phyloP scores from a whole-genome alignment of 2,888 invertebrate genomes.

The Tolmerus cingulatus region DNA sequence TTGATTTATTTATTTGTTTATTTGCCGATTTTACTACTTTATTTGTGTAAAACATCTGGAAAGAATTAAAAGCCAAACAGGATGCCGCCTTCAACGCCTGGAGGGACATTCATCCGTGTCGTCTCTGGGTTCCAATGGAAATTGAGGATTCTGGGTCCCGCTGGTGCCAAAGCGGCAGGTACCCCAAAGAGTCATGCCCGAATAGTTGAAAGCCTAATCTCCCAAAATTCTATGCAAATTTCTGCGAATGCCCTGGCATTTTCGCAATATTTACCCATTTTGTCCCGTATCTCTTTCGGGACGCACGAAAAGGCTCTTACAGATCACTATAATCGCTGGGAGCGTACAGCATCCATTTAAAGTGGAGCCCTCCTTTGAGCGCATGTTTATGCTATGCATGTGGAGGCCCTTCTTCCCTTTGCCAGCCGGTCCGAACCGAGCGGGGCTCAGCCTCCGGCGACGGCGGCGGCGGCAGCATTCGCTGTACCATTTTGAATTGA shows the following conservation, averaged over 20 bases:
- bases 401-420: background rate
- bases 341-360: background rate
- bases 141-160: background rate
- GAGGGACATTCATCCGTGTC: background rate
- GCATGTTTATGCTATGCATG: background rate
- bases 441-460: background rate
- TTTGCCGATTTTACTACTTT: background rate
- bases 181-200: background rate
- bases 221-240: conserved; percentile 20
- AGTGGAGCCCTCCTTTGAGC: background rate
- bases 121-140: background rate
- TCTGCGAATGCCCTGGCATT: background rate
- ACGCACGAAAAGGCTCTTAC: conserved; percentile 9
- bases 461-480: background rate
- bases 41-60: conserved; percentile 18
- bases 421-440: background rate
- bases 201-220: conserved; percentile 14
- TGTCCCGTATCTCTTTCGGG: background rate
- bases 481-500: background rate
- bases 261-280: conserved; percentile 13
- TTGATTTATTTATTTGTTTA: conserved; percentile 30
- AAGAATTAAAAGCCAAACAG: conserved; percentile 11
- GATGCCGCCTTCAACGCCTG: background rate
- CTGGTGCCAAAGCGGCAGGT: background rate
- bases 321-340: conserved; percentile 9